A percentile compares a stretch with the other conserved stretches of the same genome.
Evolutionary conservation across 2,113 vertebrate species (phyloP).

Genomic region (Petrocephalus microphthalmus): DNA sequence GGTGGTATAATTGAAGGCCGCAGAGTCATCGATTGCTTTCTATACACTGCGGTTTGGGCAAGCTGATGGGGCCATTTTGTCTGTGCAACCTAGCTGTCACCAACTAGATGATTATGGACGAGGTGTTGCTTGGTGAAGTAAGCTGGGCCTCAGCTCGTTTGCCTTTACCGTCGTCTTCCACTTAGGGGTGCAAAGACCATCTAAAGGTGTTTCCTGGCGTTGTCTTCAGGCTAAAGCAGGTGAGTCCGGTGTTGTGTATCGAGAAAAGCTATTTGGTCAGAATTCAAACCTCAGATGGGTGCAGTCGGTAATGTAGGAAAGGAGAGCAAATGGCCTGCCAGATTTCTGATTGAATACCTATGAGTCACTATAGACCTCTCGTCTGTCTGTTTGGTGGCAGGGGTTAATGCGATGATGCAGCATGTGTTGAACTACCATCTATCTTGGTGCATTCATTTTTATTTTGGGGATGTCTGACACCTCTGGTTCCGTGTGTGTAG

Average conservation of each 20-base stretch:
- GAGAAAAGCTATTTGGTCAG: not conserved
- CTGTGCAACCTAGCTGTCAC: not conserved
- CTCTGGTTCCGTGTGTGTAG: not conserved
- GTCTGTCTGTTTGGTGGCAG: not conserved
- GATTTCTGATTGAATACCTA: not conserved
- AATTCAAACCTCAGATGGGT: not conserved
- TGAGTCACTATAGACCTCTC: not conserved
- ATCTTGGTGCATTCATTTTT: not conserved
- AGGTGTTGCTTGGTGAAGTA: slow-evolving; percentile 5
- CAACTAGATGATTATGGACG: not conserved
- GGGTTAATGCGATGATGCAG: not conserved
- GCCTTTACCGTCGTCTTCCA: not conserved
- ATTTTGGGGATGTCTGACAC: not conserved
- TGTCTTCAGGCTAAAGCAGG: not conserved
- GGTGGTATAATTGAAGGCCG: no score
- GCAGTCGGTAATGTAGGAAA: not conserved
- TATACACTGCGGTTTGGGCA: not conserved
- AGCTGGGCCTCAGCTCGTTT: not conserved
- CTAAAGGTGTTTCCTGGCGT: not conserved
- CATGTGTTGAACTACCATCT: not conserved
- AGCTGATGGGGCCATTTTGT: slow-evolving; percentile 7
- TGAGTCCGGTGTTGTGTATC: not conserved
- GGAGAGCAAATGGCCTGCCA: not conserved
- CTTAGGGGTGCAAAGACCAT: not conserved
- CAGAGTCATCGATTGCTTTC: slow-evolving; percentile 4